Conservation (phyloP, 2,888 invertebrate species). For the Eurytoma adleriae region DNA sequence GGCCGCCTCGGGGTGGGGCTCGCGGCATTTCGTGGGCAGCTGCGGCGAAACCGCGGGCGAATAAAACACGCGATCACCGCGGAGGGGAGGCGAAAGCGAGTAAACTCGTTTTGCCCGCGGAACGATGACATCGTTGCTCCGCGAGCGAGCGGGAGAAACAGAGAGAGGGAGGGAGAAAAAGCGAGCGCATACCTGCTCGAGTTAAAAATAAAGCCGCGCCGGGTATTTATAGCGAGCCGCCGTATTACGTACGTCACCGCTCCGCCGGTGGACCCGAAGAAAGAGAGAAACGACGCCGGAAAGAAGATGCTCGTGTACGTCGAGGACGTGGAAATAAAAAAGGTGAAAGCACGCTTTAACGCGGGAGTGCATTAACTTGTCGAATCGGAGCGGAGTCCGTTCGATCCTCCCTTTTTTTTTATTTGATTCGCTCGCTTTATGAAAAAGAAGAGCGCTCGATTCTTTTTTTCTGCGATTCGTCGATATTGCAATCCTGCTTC, state of each 20-base stretch:
- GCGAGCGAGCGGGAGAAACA: not conserved
- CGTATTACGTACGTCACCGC: slow-evolving; percentile 34
- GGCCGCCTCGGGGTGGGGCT: too few relatives aligned
- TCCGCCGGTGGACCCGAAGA: slow-evolving; percentile 21
- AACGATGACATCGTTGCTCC: slow-evolving; percentile 32
- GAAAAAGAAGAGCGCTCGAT: not conserved
- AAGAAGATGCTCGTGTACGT: slow-evolving; percentile 38
- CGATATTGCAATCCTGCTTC: not conserved
- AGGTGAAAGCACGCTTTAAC: slow-evolving; percentile 46
- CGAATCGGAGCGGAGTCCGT: not conserved
- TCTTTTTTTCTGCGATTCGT: not conserved
- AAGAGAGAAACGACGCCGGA: slow-evolving; percentile 47
- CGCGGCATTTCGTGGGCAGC: slow-evolving; percentile 3
- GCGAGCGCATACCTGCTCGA: slow-evolving; percentile 33
- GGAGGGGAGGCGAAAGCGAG: slow-evolving; percentile 45
- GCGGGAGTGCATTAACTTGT: slow-evolving; percentile 37
- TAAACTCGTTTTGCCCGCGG: slow-evolving; percentile 63
- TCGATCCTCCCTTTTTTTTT: too few relatives aligned
- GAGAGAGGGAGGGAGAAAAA: too few relatives aligned
- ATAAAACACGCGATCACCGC: not conserved
- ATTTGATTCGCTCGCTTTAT: not conserved
- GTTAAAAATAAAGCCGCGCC: slow-evolving; percentile 72
- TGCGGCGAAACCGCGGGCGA: not conserved
- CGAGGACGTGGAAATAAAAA: slow-evolving; percentile 12
- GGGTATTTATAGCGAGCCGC: slow-evolving; percentile 70